Evolutionary conservation across 2,797 vertebrate species (phyloP), one percentile per base, ranked within the genome.

Genomic region (Mus spretus): DNA sequence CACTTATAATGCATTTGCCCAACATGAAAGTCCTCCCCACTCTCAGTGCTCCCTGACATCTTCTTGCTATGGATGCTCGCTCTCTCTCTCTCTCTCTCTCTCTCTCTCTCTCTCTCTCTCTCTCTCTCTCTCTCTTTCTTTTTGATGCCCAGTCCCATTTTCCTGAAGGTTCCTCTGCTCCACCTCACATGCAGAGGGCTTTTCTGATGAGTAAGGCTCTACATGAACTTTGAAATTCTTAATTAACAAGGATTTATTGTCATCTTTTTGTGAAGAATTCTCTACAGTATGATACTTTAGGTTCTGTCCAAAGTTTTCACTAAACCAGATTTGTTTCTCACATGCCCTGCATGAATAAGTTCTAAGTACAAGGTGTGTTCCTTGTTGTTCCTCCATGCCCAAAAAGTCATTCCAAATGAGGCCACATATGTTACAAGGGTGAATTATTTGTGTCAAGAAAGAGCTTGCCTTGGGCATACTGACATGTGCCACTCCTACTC

Each of bases 1-100:
- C 97, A 98, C 17, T 95, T 55, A 0, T 96, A 96, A 84, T 67
- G 94, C 89, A 77, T 92, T 20, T 96, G 96, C 72, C 67, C 90
- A 3, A 14, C 40, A 4, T 40, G 87, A 84, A 70, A 87, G 50
- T 34, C 44, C 34, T 70, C 90, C 40, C 53, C 28, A 40, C 14
- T 50, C 57, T 89, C 37, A 28, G 31, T 74, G n/a, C 1, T 65
- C 70, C 2, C 82, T 22, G 15, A 5, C 8, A 9, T 83, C 63
- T 90, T 94, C 86, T 84, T 93, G 28, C n/a, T 81, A 11, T 0
- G 50, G 26, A 31, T 40, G 72, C 37, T 40, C 37, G 2, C 37
- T 40, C 37, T 40, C 37, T 40, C 37, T 40, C 37, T 40, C 37
- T 40, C 37, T 40, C 37, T 40, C 37, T 40, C 37, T 40, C 37